A percentile compares a stretch with the other conserved stretches of the same genome.
phyloP scores from a whole-genome alignment of 2,888 invertebrate species.

The Platycnemis pennipes region DNA sequence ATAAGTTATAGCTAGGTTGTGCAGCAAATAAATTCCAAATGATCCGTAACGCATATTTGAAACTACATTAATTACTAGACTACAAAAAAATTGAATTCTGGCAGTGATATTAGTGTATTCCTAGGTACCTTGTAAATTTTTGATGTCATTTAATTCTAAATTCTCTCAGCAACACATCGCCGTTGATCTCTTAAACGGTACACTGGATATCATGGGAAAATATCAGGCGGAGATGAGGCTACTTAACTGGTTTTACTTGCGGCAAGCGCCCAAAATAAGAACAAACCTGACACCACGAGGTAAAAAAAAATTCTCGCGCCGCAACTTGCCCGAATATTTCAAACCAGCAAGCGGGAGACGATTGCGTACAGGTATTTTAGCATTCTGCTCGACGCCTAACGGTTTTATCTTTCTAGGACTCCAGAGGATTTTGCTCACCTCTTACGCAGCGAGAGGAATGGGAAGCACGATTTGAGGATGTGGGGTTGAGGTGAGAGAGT shows the following conservation, averaged over 20 bases:
- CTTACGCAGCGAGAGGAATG: background rate
- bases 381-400: background rate
- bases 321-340: background rate
- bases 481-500: background rate
- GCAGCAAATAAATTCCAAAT: too few species aligned
- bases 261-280: background rate
- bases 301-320: background rate
- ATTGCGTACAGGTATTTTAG: constrained; percentile 7
- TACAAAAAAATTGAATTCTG: too few species aligned
- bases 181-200: background rate
- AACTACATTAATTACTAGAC: too few species aligned
- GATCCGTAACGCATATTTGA: too few species aligned
- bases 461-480: background rate
- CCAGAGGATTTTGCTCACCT: background rate
- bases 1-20: too few species aligned
- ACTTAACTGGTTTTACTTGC: constrained; percentile 22
- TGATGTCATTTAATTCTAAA: background rate
- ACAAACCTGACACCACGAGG: constrained; percentile 13
- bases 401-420: constrained; percentile 23
- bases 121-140: too few species aligned
- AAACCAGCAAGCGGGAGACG: background rate
- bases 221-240: background rate
- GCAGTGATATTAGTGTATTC: too few species aligned
- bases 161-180: background rate
- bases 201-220: background rate